Evolutionary conservation across 2,797 vertebrate genomes (phyloP), one percentile per base, ranked within the genome.

Genomic region (Chaunax sp.): DNA sequence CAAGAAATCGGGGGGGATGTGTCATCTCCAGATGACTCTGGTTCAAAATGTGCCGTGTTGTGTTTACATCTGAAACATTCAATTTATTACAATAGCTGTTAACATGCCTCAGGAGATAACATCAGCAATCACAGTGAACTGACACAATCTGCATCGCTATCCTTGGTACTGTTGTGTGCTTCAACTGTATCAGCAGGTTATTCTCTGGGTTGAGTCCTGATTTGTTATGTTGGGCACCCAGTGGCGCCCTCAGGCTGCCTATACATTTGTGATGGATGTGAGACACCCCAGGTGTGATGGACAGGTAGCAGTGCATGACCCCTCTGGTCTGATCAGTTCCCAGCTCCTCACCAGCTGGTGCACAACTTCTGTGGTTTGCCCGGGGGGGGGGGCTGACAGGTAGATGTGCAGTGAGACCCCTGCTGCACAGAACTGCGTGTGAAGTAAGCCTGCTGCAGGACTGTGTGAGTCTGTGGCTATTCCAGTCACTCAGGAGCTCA

Each of bases 341-440:
- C 71, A 26, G 81, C 74, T 72, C 68, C 62, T 72, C 58, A 71
- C 67, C 75, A 73, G 68, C 82, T 55, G 75, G 58, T 80, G 69
- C 49, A 38, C 51, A 15, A 72, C 59, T 59, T 14, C 35, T 37
- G 35, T 12, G 35, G 9, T 30, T 37, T 2, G 28, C 80, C 65
- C 46, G 81, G 60, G 71, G 64, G 64, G 83, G 79, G 62, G 72
- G 64, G 49, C 58, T 89, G 89, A 86, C 87, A 87, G 89, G 80
- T 12, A 89, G 74, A 77, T 60, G 64, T 76, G 75, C 70, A 67
- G 64, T 47, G 26, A 55, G 69, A 38, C 58, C 68, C 80, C 81
- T 53, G 64, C 69, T 78, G 60, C 67, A 66, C 28, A 11, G 1
- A 7, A 37, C 3, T 4, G 13, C 4, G 74, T 2, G 63, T 75